phyloP scores from a whole-genome alignment of 2,797 vertebrate species.

The Argentina silus region DNA sequence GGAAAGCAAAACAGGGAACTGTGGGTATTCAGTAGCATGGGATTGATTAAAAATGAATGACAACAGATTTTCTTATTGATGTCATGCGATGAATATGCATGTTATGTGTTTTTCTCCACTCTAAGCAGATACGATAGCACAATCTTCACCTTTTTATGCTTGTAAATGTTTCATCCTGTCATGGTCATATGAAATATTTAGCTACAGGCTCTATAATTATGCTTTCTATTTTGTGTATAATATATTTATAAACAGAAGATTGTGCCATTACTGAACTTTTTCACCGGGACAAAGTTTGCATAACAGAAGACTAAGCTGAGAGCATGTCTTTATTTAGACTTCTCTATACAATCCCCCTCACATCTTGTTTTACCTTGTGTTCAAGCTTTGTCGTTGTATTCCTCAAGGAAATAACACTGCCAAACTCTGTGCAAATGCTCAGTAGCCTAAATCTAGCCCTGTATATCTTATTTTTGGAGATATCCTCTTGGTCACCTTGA shows the following conservation, averaged over 20 bases:
- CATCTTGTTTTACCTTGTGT: background rate
- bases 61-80: slow-evolving; percentile 54
- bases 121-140: background rate
- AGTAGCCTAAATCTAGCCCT: background rate
- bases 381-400: no score
- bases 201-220: slow-evolving; percentile 27
- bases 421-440: background rate
- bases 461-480: slow-evolving; percentile 29
- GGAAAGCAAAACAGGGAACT: slow-evolving; percentile 36
- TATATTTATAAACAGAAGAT: background rate
- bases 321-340: slow-evolving; percentile 50
- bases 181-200: slow-evolving; percentile 28
- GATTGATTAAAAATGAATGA: slow-evolving; percentile 60
- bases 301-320: no score
- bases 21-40: slow-evolving; percentile 13
- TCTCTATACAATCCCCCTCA: slow-evolving; percentile 3
- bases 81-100: slow-evolving; percentile 51
- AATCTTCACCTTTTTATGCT: slow-evolving; percentile 22
- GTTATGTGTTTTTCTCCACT: slow-evolving; percentile 28
- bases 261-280: background rate
- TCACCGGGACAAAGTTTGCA: no score
- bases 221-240: background rate
- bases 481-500: slow-evolving; percentile 26
- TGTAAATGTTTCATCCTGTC: slow-evolving; percentile 25
- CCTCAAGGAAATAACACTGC: background rate